These are phyloP conservation scores for Poecile atricapillus DNA, from an alignment of 2,113 vertebrate species.

Conservation along the genomic window DNA sequence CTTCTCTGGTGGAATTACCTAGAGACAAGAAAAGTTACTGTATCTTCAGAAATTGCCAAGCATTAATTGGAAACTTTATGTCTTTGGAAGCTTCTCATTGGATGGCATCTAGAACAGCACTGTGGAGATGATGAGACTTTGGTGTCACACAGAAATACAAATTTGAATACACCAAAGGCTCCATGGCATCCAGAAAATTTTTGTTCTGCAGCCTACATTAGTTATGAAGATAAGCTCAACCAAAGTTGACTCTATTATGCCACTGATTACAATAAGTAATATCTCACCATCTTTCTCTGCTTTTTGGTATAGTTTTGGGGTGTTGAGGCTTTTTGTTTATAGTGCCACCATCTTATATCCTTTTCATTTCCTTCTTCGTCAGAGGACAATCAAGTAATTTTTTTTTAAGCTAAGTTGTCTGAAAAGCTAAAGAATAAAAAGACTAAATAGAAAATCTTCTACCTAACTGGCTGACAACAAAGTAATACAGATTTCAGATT, in stretches of 20 bases:
- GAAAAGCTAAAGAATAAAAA: not conserved
- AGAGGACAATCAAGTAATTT: not conserved
- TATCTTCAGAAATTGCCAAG: not conserved
- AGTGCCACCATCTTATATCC: not conserved
- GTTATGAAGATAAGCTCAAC: not conserved
- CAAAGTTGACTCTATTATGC: not conserved
- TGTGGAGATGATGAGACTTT: not conserved
- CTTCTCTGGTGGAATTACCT: not conserved
- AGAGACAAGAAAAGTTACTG: not conserved
- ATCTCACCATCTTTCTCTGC: not conserved
- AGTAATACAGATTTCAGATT: not conserved
- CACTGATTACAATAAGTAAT: not conserved
- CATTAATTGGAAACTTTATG: not conserved
- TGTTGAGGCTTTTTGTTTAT: not conserved
- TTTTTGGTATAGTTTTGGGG: not conserved
- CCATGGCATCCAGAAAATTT: not conserved
- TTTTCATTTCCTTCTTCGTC: not conserved
- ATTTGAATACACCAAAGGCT: not conserved
- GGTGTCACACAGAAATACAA: not conserved
- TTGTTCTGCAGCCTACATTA: not conserved
- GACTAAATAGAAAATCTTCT: not conserved
- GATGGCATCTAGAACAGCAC: not conserved
- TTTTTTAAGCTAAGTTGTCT: not conserved
- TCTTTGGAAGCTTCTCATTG: not conserved
- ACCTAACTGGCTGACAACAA: not conserved